These are phyloP conservation scores for Lepidostoma basale DNA, from an alignment of 1,140 invertebrate genomes.

Conservation along the genomic window DNA sequence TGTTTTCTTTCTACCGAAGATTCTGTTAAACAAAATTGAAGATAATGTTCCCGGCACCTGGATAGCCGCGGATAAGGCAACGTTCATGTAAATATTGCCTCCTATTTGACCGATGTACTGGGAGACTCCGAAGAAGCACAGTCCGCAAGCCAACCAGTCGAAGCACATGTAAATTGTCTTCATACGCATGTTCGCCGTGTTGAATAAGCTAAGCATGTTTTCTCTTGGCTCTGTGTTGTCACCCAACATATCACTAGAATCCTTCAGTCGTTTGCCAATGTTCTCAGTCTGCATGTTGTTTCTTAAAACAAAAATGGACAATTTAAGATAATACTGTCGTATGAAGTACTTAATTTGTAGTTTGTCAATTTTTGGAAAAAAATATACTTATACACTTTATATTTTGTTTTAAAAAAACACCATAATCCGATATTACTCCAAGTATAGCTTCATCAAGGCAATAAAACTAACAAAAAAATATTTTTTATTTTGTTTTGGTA, in stretches of 20 bases:
- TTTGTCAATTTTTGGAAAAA: too few species aligned
- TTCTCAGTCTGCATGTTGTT: slow-evolving; percentile 36
- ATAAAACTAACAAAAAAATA: too few species aligned
- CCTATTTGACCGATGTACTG: slow-evolving; percentile 76
- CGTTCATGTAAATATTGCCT: slow-evolving; percentile 76
- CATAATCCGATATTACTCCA: too few species aligned
- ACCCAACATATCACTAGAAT: slow-evolving; percentile 49
- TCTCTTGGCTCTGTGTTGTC: slow-evolving; percentile 57
- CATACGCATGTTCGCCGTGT: slow-evolving; percentile 72
- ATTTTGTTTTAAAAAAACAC: too few species aligned
- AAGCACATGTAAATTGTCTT: slow-evolving; percentile 75
- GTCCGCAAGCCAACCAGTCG: slow-evolving; percentile 75
- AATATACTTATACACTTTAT: too few species aligned
- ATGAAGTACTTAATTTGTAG: too few species aligned
- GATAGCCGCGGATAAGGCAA: slow-evolving; percentile 68
- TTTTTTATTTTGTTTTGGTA: too few species aligned
- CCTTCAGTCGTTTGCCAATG: slow-evolving; percentile 30
- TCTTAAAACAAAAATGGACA: slow-evolving; percentile 48
- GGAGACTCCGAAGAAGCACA: slow-evolving; percentile 77
- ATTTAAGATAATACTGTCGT: too few species aligned
- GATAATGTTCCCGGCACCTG: slow-evolving; percentile 73
- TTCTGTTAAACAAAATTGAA: slow-evolving; percentile 70
- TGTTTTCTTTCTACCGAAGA: slow-evolving; percentile 70
- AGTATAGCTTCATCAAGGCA: too few species aligned
- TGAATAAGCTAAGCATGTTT: slow-evolving; percentile 69